Conservation (phyloP, 1,140 invertebrate species). For the Bombus impatiens region DNA sequence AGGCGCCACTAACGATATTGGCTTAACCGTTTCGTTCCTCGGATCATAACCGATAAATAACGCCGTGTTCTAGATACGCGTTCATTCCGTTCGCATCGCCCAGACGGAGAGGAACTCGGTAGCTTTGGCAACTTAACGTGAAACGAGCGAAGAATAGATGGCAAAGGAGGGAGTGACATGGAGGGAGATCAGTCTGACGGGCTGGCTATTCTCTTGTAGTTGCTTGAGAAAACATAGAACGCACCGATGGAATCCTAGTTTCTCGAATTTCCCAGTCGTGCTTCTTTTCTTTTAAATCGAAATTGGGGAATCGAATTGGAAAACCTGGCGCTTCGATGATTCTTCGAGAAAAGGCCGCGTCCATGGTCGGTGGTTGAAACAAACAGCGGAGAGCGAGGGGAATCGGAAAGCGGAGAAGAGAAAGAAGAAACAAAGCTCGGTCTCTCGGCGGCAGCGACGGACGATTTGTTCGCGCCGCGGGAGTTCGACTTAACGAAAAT, state of each 20-base stretch:
- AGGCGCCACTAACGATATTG: conserved; percentile 74
- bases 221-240: neutral
- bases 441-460: conserved; percentile 67
- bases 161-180: conserved; percentile 16
- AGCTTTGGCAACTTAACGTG: neutral
- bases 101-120: neutral
- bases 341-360: neutral
- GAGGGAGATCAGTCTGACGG: neutral
- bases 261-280: neutral
- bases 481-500: conserved; percentile 80
- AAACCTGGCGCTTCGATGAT: neutral
- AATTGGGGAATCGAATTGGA: conserved; percentile 11
- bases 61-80: neutral
- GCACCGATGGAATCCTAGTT: neutral
- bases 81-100: conserved; percentile 1
- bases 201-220: neutral
- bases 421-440: conserved; percentile 71
- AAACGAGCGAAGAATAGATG: conserved; percentile 4
- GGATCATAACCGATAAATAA: conserved; percentile 72
- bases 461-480: conserved; percentile 81
- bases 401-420: conserved; percentile 56
- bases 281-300: neutral
- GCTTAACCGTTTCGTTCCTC: conserved; percentile 61
- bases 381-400: neutral
- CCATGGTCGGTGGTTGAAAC: neutral